Evolutionary conservation across 2,113 vertebrate species (phyloP).

Genomic region (Bufo gargarizans): DNA sequence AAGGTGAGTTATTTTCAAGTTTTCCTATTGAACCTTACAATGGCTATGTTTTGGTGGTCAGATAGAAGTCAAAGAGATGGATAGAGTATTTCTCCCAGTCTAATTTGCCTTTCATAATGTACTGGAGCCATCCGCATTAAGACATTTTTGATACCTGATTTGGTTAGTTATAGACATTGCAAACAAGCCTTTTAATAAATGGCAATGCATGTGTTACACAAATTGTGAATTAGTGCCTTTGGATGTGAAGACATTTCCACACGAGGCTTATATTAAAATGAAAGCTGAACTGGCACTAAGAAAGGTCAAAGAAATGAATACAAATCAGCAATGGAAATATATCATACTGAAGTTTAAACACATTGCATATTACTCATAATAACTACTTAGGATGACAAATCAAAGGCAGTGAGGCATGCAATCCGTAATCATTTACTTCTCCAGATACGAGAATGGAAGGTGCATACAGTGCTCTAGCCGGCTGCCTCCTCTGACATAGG

Average conservation of each 20-base stretch:
- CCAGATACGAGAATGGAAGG: constrained; percentile 19
- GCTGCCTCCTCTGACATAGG: constrained; percentile 26
- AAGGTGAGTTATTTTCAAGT: no score
- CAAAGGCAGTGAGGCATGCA: constrained; percentile 53
- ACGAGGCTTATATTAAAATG: constrained; percentile 33
- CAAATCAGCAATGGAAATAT: constrained; percentile 56
- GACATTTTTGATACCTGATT: constrained; percentile 1
- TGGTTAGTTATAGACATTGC: background rate
- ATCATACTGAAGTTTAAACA: constrained; percentile 57
- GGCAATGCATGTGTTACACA: constrained; percentile 8
- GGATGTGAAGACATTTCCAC: constrained; percentile 36
- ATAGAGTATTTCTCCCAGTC: background rate
- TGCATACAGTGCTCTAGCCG: background rate
- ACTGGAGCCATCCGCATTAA: constrained; percentile 12
- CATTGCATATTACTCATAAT: constrained; percentile 60
- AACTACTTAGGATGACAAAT: constrained; percentile 57
- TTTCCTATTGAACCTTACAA: no score
- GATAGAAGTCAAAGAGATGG: background rate
- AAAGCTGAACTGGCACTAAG: constrained; percentile 56
- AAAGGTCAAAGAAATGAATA: constrained; percentile 58
- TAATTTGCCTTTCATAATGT: background rate
- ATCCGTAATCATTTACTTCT: constrained; percentile 51
- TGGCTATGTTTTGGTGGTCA: background rate
- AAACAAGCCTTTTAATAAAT: constrained; percentile 42
- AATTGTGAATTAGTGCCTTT: constrained; percentile 44